Evolutionary conservation across 53 echinoderm and acorn worm genomes (phyloP).

Genomic region (Holothuria scabra): DNA sequence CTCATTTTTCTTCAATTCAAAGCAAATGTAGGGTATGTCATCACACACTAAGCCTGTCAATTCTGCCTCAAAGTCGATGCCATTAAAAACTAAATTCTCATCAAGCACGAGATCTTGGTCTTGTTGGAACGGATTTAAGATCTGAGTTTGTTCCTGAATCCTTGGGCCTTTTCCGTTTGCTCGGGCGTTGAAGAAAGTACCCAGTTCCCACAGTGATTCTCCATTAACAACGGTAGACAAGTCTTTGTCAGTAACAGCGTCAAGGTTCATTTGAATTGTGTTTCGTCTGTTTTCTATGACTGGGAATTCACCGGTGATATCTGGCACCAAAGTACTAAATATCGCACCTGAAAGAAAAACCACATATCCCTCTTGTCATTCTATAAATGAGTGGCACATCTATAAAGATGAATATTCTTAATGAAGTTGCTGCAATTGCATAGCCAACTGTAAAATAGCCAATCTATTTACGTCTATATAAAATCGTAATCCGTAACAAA

Average conservation of each 20-base stretch:
- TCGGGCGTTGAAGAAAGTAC: slow-evolving; percentile 12
- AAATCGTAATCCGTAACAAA: too few species aligned
- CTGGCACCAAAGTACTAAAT: slow-evolving; percentile 19
- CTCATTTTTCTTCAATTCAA: slow-evolving; percentile 28
- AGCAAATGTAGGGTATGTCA: slow-evolving; percentile 31
- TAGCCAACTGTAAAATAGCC: too few species aligned
- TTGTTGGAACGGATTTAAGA: slow-evolving; percentile 19
- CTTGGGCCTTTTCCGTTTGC: slow-evolving; percentile 28
- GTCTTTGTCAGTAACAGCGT: slow-evolving; percentile 35
- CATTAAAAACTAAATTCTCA: slow-evolving; percentile 19
- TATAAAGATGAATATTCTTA: too few species aligned
- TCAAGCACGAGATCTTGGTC: neutral
- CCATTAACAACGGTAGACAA: slow-evolving; percentile 3
- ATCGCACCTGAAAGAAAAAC: slow-evolving; percentile 15
- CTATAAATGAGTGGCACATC: too few species aligned
- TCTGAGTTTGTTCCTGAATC: slow-evolving; percentile 6
- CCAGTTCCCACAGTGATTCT: slow-evolving; percentile 7
- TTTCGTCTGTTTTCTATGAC: slow-evolving; percentile 21
- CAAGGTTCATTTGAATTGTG: slow-evolving; percentile 23
- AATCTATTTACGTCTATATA: too few species aligned
- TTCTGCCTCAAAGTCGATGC: slow-evolving; percentile 20
- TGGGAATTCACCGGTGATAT: slow-evolving; percentile 30
- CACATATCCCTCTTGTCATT: too few species aligned
- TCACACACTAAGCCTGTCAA: slow-evolving; percentile 19
- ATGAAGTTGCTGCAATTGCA: too few species aligned